A percentile compares a stretch with the other conserved stretches of the same genome.
phyloP scores from a whole-genome alignment of 2,797 vertebrate species.

The Peromyscus aztecus region DNA sequence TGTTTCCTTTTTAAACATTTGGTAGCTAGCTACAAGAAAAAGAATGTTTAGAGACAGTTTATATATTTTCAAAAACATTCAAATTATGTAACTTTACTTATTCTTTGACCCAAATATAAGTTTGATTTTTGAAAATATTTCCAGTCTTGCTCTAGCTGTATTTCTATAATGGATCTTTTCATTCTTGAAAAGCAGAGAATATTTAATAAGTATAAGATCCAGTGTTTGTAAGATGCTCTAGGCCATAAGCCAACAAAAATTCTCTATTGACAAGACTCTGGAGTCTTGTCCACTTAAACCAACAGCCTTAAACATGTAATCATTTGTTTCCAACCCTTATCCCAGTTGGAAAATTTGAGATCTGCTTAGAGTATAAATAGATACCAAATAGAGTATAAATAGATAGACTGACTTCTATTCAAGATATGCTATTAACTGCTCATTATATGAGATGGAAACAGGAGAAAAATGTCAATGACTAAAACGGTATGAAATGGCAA shows the following conservation, averaged over 20 bases:
- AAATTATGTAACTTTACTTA: conserved; percentile 36
- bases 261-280: neutral
- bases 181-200: neutral
- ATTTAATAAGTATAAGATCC: conserved; percentile 20
- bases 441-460: neutral
- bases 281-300: neutral
- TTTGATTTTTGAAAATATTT: conserved; percentile 33
- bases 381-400: neutral
- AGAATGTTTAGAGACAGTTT: conserved; percentile 8
- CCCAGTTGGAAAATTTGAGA: conserved; percentile 13
- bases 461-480: neutral
- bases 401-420: neutral
- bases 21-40: conserved; percentile 25
- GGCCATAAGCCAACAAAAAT: neutral
- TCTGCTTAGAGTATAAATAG: neutral
- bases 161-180: conserved; percentile 47
- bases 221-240: neutral
- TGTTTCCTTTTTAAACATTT: neutral
- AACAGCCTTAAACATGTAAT: neutral
- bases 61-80: neutral
- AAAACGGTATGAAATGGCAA: neutral
- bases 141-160: neutral
- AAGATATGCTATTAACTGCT: neutral
- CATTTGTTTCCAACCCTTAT: neutral
- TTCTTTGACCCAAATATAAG: conserved; percentile 38